phyloP scores from a whole-genome alignment of 2,888 invertebrate species.

The Drosophila leonis region DNA sequence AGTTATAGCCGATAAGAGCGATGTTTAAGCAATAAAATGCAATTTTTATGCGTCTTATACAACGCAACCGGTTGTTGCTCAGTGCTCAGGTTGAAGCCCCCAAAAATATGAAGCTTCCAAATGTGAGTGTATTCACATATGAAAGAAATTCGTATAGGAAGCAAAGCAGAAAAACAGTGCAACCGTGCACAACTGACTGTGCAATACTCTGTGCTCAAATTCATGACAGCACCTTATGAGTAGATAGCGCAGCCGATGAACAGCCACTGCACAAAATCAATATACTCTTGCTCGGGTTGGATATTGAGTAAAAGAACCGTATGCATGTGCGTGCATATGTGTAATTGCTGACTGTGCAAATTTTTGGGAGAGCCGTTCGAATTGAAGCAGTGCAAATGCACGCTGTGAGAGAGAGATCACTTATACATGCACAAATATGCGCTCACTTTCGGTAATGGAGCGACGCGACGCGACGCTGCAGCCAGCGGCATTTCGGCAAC shows the following conservation, averaged over 20 bases:
- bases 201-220: neutral
- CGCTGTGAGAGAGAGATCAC: slow-evolving; percentile 10
- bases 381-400: neutral
- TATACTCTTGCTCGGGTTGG: neutral
- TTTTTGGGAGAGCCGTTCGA: slow-evolving; percentile 8
- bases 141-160: neutral
- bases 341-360: slow-evolving; percentile 12
- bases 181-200: neutral
- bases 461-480: neutral
- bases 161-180: neutral
- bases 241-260: too few species aligned
- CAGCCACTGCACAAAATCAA: neutral
- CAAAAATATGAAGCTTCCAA: neutral
- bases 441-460: slow-evolving; percentile 4
- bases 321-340: neutral
- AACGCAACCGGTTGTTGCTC: slow-evolving; percentile 23
- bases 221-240: neutral
- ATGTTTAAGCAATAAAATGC: slow-evolving; percentile 1
- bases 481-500: slow-evolving; percentile 4
- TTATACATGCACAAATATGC: neutral
- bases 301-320: neutral
- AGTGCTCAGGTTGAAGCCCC: neutral
- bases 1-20: slow-evolving; percentile 6
- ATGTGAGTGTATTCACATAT: neutral
- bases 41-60: slow-evolving; percentile 1